These are phyloP conservation scores for Ceryle rudis DNA, from an alignment of 2,797 vertebrate genomes.

Conservation along the genomic window DNA sequence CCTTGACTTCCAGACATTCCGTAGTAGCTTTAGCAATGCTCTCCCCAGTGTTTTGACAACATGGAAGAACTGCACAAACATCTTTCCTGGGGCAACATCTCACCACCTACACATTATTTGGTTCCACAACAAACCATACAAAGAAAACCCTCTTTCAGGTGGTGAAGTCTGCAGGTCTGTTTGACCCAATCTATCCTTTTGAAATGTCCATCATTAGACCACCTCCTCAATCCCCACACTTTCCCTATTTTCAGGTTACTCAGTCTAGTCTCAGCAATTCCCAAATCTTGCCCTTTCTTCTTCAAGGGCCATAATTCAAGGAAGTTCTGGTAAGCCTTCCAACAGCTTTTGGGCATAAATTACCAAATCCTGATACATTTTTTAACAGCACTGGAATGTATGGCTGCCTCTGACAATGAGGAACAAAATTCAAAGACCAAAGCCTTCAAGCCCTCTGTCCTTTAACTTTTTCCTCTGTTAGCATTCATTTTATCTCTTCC, in stretches of 20 bases:
- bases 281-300: not conserved
- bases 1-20: constrained; percentile 10
- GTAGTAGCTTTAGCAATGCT: constrained; percentile 27
- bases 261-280: not conserved
- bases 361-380: not conserved
- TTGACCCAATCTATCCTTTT: not conserved
- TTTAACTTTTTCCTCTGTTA: not conserved
- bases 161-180: accelerated
- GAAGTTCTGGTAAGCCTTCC: not conserved
- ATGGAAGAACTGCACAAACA: constrained; percentile 45
- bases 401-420: not conserved
- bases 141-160: not conserved
- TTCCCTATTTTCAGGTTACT: not conserved
- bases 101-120: not conserved
- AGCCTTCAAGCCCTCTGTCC: not conserved
- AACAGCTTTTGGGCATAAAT: not conserved
- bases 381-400: not conserved
- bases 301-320: not conserved
- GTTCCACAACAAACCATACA: constrained; percentile 41
- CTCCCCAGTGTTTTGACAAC: constrained; percentile 50
- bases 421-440: not conserved
- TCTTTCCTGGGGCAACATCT: not conserved
- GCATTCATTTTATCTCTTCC: not conserved
- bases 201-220: not conserved
- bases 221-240: not conserved